phyloP scores from a whole-genome alignment of 1,140 invertebrate genomes.

The Whitmania pigra region DNA sequence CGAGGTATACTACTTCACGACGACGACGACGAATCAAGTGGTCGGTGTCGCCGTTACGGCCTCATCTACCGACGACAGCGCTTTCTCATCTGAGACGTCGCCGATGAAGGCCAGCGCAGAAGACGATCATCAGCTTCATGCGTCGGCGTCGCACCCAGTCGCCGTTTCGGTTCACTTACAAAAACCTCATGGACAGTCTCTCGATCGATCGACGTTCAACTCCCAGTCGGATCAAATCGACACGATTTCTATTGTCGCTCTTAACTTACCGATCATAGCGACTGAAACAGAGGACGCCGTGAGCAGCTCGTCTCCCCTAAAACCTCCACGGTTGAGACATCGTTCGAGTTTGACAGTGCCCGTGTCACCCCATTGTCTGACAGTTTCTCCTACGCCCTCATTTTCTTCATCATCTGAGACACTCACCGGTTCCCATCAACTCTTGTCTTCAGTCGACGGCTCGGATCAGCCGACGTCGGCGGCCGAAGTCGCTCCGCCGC shows the following conservation, averaged over 20 bases:
- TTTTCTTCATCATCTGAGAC: slow-evolving; percentile 21
- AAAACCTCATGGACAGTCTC: not conserved
- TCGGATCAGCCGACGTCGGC: not conserved
- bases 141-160: not conserved
- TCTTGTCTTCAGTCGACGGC: not conserved
- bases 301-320: slow-evolving; percentile 26
- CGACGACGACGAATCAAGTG: slow-evolving; percentile 16
- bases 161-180: too few relatives aligned
- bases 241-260: too few relatives aligned
- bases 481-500: slow-evolving; percentile 6
- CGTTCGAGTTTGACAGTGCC: slow-evolving; percentile 25
- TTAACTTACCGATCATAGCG: slow-evolving; percentile 14
- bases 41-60: not conserved
- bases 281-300: slow-evolving; percentile 28
- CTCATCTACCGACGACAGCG: slow-evolving; percentile 11
- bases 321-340: slow-evolving; percentile 21
- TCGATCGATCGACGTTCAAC: too few relatives aligned
- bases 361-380: not conserved
- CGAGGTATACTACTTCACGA: slow-evolving; percentile 15
- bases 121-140: not conserved
- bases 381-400: slow-evolving; percentile 3
- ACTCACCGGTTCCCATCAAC: slow-evolving; percentile 16
- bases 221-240: too few relatives aligned
- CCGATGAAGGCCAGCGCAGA: slow-evolving; percentile 4
- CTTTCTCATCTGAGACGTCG: slow-evolving; percentile 14